phyloP scores from a whole-genome alignment of 2,113 vertebrate genomes.

The Ginglymostoma cirratum region DNA sequence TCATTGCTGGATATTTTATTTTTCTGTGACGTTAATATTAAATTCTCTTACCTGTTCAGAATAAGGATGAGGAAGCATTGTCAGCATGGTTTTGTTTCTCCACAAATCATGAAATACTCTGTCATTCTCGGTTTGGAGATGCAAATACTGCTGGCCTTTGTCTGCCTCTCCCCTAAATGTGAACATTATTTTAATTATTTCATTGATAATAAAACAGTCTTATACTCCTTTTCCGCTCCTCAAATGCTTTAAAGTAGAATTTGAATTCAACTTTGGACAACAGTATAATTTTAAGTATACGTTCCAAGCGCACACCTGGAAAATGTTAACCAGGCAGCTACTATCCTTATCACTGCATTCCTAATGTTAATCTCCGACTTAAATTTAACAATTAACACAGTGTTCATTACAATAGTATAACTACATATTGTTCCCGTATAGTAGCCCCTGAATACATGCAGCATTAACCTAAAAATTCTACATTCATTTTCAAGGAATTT shows the following conservation, averaged over 20 bases:
- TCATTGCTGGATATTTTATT: not conserved
- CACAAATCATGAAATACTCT: conserved; percentile 59
- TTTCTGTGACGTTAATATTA: not conserved
- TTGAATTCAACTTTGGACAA: not conserved
- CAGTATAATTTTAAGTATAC: not conserved
- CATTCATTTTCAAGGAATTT: no score
- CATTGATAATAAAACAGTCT: not conserved
- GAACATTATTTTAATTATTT: conserved; percentile 32
- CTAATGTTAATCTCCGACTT: no score
- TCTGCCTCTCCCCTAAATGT: conserved; percentile 64
- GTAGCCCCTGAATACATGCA: no score
- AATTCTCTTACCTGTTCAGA: conserved; percentile 67
- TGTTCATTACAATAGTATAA: no score
- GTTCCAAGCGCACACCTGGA: no score
- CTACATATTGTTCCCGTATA: no score
- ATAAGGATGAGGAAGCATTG: conserved; percentile 67
- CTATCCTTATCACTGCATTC: no score
- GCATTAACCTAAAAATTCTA: no score
- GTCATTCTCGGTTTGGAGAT: conserved; percentile 62
- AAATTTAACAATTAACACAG: no score
- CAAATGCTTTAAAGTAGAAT: not conserved
- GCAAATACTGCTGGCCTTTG: conserved; percentile 54
- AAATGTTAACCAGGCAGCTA: no score
- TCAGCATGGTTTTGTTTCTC: conserved; percentile 56
- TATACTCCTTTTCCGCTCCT: not conserved